phyloP scores from a whole-genome alignment of 1,140 invertebrate species.

The Eufriesea mexicana region DNA sequence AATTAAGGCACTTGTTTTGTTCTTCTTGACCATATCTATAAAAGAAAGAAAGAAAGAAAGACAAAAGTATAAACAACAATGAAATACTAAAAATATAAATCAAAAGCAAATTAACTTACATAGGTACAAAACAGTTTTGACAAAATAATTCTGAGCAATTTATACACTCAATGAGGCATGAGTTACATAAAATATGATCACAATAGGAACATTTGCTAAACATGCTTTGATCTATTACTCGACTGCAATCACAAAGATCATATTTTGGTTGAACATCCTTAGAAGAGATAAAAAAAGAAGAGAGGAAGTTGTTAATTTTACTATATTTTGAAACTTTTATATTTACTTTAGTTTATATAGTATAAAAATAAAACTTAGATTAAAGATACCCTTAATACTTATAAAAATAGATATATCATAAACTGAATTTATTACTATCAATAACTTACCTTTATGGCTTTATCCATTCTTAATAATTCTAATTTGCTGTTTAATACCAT shows the following conservation, averaged over 20 bases:
- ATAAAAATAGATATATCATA: neutral
- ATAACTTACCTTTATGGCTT: slow-evolving; percentile 60
- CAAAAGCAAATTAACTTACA: slow-evolving; percentile 57
- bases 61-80: neutral
- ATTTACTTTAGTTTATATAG: neutral
- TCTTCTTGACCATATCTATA: slow-evolving; percentile 68
- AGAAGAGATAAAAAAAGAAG: neutral
- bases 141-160: slow-evolving; percentile 71
- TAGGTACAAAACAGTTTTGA: slow-evolving; percentile 69
- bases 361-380: neutral
- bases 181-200: slow-evolving; percentile 66
- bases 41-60: slow-evolving; percentile 3
- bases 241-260: slow-evolving; percentile 61
- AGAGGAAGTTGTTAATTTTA: neutral
- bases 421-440: neutral
- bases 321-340: neutral
- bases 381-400: neutral
- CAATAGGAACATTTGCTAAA: slow-evolving; percentile 69
- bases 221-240: slow-evolving; percentile 47
- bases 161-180: slow-evolving; percentile 60
- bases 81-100: neutral
- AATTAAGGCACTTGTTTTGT: slow-evolving; percentile 66
- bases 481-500: slow-evolving; percentile 71
- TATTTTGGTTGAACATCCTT: slow-evolving; percentile 49
- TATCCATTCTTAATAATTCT: slow-evolving; percentile 56